A percentile compares a stretch with the other conserved stretches of the same genome.
Conservation (phyloP, 2,888 invertebrate species). For the Parthenolecanium corni region DNA sequence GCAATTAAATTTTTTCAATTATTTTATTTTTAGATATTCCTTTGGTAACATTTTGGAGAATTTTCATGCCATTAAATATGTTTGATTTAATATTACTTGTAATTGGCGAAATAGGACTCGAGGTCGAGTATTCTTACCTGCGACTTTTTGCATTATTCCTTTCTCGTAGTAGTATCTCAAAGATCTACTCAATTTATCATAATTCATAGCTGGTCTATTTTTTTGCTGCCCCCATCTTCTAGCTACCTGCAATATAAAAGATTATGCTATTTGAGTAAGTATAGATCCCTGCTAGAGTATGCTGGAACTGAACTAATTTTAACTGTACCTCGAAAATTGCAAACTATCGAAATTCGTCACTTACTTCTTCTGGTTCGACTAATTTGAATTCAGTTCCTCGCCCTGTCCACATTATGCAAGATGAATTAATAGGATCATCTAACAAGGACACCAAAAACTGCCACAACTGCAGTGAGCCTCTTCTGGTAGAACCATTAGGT, state of each 20-base stretch:
- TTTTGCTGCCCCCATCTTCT: constrained; percentile 92
- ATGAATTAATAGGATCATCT: constrained; percentile 57
- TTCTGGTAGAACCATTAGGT: constrained; percentile 37
- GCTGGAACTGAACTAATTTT: no score
- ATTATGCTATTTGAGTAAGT: background rate
- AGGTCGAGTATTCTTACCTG: no score
- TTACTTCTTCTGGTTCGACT: constrained; percentile 85
- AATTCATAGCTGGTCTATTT: constrained; percentile 94
- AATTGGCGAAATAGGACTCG: no score
- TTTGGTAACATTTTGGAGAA: no score
- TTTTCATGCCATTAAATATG: no score
- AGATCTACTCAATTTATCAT: constrained; percentile 86
- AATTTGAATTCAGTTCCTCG: constrained; percentile 90
- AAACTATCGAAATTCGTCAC: no score
- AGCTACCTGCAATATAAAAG: constrained; percentile 54
- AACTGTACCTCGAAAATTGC: no score
- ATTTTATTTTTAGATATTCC: no score
- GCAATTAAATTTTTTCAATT: no score
- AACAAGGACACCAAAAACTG: constrained; percentile 81
- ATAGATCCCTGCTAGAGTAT: no score
- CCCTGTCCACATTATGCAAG: constrained; percentile 90
- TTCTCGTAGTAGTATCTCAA: constrained; percentile 95
- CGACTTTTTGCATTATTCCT: constrained; percentile 97
- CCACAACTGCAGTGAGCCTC: constrained; percentile 85
- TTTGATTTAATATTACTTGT: no score